Evolutionary conservation across 2,888 invertebrate genomes (phyloP), one percentile per base, ranked within the genome.

Genomic region (Lymantria monacha): DNA sequence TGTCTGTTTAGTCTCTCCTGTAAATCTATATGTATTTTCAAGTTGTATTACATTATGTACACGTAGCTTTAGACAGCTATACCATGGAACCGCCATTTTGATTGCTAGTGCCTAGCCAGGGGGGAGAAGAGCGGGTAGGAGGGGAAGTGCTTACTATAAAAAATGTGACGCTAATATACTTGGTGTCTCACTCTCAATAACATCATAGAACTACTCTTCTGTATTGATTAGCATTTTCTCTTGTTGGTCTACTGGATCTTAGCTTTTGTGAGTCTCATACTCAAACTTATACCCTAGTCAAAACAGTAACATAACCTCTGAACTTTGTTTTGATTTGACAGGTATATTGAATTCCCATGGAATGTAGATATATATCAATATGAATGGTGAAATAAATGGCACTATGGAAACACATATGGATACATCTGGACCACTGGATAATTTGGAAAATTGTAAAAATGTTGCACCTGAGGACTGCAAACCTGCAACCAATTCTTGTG

Each of bases 81-180:
- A 79, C 82, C 81, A 81, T 82, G 75, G 78, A 79, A 85, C 86
- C 87, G 88, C 88, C 88, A 89, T 89, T 88, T 89, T 87, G 88
- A 85, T 85, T 87, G 79, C 83, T 81, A 83, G 81, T 77, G 84
- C 81, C 81, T 81, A 80, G 79, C 77, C 79, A 81, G 81, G 76
- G 83, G 79, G 74, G 77, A 62, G 74, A 66, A 70, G 74, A 63
- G 76, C 72, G 76, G 74, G 74, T 77, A 72, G 79, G 74, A 76
- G 74, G 74, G 69, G 68, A 64, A 69, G 68, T 63, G 62, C 73
- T 74, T 69, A 73, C 73, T 80, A 79, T 73, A 84, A 83, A 84
- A 85, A 87, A 84, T 80, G 64, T 79, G 78, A 79, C 77, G 80
- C 81, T 81, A 76, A 73, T 63, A 74, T 60, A 74, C 68, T 81